phyloP scores from a whole-genome alignment of 1,140 invertebrate genomes.

The Brachionus sp. region DNA sequence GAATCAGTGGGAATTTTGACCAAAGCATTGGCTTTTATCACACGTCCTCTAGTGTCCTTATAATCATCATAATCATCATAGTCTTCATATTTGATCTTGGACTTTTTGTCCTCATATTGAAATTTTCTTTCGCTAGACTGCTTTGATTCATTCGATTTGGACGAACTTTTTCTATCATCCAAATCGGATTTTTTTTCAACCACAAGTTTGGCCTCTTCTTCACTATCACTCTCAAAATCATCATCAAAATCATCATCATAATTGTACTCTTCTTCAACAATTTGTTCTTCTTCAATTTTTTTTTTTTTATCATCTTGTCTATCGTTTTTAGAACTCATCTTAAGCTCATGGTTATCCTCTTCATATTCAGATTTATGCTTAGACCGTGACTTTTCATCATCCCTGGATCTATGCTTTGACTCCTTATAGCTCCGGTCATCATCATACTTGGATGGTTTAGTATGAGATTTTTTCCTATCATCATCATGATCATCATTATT shows the following conservation, averaged over 20 bases:
- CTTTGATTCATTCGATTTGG: not conserved
- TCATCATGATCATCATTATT: not conserved
- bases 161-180: not conserved
- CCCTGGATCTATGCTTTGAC: not conserved
- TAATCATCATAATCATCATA: conserved; percentile 35
- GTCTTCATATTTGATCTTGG: not conserved
- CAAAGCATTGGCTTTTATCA: conserved; percentile 24
- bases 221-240: not conserved
- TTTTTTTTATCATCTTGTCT: not conserved
- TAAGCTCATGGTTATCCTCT: not conserved
- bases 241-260: conserved; percentile 37
- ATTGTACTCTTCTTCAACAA: not conserved
- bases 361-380: not conserved
- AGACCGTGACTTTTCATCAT: not conserved
- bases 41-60: not conserved
- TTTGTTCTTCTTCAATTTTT: not conserved
- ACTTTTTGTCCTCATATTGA: not conserved
- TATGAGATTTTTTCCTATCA: not conserved
- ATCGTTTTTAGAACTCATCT: not conserved
- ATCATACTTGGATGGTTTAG: not conserved
- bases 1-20: conserved; percentile 43
- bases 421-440: not conserved
- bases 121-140: not conserved
- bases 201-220: not conserved
- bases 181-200: not conserved